Percentiles rank a stretch among this genome's conserved stretches.
These are phyloP conservation scores for Sus scrofa DNA, from an alignment of 2,113 vertebrate genomes.

Conservation along the genomic window T2T-Sscrofa CM000814.6:112008501-112009000, in stretches of 20 bases:
- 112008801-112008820: neutral
- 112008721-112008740: neutral
- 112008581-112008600: neutral
- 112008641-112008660: neutral
- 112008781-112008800: fast-evolving
- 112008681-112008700: conserved; percentile 13
- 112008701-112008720: neutral
- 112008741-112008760: neutral
- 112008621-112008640: neutral
- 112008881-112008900: neutral
- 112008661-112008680: neutral
- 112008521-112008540: neutral
- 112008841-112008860: neutral
- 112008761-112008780: neutral
- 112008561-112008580: neutral
- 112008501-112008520: neutral
- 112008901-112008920: neutral
- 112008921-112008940: neutral
- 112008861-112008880: neutral
- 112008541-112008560: neutral
- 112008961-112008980: fast-evolving
- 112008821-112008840: neutral
- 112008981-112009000: neutral
- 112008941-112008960: neutral
- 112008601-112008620: neutral